These are phyloP conservation scores for Glossophaga mutica DNA, from an alignment of 2,797 vertebrate species.

Conservation along the genomic window DNA sequence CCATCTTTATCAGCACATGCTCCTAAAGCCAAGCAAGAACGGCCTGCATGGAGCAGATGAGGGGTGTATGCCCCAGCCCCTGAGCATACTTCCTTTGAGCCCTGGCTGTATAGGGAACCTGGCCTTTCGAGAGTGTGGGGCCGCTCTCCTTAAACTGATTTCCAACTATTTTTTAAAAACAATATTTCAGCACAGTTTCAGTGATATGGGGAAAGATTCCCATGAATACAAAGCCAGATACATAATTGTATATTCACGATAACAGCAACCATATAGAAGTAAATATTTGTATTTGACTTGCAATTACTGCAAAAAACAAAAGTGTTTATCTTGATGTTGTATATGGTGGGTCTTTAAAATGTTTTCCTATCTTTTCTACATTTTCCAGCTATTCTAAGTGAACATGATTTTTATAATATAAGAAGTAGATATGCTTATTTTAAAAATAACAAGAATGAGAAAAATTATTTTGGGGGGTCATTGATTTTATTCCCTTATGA, in stretches of 20 bases:
- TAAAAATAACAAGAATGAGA: not conserved
- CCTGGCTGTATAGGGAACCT: not conserved
- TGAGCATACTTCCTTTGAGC: no score
- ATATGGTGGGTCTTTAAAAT: not conserved
- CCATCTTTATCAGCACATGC: no score
- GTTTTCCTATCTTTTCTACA: not conserved
- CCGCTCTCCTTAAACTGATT: not conserved
- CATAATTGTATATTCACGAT: not conserved
- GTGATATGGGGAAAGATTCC: not conserved
- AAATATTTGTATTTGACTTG: not conserved
- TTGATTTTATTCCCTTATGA: not conserved
- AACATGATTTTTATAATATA: not conserved
- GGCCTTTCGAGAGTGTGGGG: not conserved
- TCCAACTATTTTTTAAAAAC: not conserved
- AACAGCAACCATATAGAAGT: not conserved
- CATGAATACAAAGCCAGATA: not conserved
- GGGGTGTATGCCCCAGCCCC: accelerated
- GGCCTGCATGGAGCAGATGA: accelerated
- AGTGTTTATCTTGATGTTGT: not conserved
- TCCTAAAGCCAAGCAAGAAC: not conserved
- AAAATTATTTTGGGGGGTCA: not conserved
- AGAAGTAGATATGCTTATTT: not conserved
- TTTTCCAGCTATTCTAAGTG: not conserved
- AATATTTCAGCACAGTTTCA: not conserved
- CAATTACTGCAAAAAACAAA: not conserved